Evolutionary conservation across 2,797 vertebrate genomes (phyloP).

Genomic region (Pachyuromys duprasi): DNA sequence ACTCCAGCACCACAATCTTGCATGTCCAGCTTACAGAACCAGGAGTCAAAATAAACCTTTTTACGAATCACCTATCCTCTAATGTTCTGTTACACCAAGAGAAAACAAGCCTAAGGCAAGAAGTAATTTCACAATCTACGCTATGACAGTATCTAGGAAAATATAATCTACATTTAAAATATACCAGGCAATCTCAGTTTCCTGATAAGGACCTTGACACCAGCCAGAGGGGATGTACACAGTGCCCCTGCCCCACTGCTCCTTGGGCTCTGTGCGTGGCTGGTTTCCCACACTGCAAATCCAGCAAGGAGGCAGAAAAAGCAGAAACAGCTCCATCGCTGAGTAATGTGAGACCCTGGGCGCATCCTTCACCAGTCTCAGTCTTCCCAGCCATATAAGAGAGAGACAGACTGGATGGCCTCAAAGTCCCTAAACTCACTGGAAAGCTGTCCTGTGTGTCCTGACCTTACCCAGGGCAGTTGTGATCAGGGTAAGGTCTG

Average conservation of each 20-base stretch:
- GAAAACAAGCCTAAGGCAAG: background rate
- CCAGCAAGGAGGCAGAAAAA: background rate
- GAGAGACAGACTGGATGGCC: background rate
- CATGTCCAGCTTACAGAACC: background rate
- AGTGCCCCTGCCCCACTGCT: no score
- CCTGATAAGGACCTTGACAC: background rate
- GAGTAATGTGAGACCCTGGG: background rate
- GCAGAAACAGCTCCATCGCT: background rate
- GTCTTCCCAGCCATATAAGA: background rate
- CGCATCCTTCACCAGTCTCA: background rate
- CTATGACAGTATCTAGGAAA: background rate
- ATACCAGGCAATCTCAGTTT: background rate
- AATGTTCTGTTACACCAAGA: background rate
- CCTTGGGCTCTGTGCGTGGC: background rate
- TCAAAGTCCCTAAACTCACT: background rate
- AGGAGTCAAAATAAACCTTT: background rate
- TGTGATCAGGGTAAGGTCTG: background rate
- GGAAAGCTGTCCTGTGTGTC: background rate
- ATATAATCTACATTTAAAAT: background rate
- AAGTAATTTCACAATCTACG: background rate
- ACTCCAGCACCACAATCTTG: background rate
- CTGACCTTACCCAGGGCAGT: accelerated
- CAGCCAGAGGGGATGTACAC: background rate
- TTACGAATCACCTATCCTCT: background rate
- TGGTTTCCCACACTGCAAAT: background rate